Percentiles rank a stretch among this genome's conserved stretches.
These are phyloP conservation scores for Aphodius sticticus DNA, from an alignment of 2,888 invertebrate genomes.

Conservation along the genomic window DNA sequence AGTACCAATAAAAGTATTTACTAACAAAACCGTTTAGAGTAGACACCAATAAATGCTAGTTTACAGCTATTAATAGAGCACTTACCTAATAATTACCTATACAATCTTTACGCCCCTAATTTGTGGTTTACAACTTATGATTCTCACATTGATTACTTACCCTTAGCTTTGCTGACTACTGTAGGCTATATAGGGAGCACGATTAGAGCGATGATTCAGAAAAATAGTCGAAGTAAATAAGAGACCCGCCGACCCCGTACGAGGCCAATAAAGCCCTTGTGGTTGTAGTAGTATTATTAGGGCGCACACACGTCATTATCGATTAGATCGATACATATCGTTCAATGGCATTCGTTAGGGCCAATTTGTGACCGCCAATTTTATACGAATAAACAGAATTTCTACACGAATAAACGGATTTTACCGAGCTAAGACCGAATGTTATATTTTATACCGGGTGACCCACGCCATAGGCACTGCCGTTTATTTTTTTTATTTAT, in stretches of 20 bases:
- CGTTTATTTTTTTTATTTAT: too few species aligned
- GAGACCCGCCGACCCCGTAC: conserved; percentile 11
- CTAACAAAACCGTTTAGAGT: background rate
- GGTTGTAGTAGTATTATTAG: background rate
- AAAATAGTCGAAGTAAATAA: conserved; percentile 5
- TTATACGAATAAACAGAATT: background rate
- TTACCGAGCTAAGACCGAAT: too few species aligned
- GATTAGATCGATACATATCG: conserved; percentile 56
- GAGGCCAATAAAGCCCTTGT: conserved; percentile 6
- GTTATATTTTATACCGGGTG: background rate
- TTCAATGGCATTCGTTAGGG: conserved; percentile 60
- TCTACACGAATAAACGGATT: background rate
- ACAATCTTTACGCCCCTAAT: background rate
- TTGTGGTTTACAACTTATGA: background rate
- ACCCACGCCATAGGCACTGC: background rate
- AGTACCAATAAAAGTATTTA: background rate
- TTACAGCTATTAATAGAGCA: background rate
- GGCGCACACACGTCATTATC: conserved; percentile 46
- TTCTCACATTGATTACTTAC: background rate
- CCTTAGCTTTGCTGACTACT: too few species aligned
- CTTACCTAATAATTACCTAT: background rate
- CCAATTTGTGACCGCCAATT: conserved; percentile 50
- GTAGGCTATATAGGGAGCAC: background rate
- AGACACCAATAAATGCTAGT: background rate
- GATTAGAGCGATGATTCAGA: conserved; percentile 4